Evolutionary conservation across 2,888 invertebrate genomes (phyloP).

Genomic region (Nezara viridula): DNA sequence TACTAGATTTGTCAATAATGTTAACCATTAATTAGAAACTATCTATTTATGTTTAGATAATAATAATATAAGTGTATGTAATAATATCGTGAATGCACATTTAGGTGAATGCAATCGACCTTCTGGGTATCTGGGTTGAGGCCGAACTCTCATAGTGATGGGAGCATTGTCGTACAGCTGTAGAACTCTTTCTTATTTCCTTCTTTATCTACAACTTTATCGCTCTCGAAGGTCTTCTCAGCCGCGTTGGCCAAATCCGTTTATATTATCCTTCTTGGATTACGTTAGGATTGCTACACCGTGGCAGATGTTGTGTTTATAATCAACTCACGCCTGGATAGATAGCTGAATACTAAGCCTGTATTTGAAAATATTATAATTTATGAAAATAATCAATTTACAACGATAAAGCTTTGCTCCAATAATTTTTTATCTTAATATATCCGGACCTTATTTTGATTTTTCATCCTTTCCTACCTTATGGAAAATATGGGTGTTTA

Average conservation of each 20-base stretch:
- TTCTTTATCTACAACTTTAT: constrained; percentile 35
- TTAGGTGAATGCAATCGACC: neutral
- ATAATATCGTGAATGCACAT: neutral
- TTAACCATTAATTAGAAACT: neutral
- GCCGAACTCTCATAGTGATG: neutral
- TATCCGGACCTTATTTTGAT: too few relatives aligned
- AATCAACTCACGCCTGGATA: neutral
- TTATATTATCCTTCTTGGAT: neutral
- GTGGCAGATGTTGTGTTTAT: neutral
- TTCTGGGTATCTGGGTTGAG: neutral
- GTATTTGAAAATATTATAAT: too few relatives aligned
- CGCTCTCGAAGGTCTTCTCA: neutral
- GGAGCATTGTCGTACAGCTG: neutral
- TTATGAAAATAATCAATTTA: too few relatives aligned
- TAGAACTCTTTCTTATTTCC: neutral
- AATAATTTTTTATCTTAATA: too few relatives aligned
- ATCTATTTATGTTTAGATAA: neutral
- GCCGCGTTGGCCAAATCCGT: neutral
- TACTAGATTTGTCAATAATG: neutral
- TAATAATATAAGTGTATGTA: neutral
- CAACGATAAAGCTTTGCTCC: too few relatives aligned
- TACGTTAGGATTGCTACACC: neutral
- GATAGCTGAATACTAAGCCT: too few relatives aligned
- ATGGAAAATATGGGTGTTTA: too few relatives aligned
- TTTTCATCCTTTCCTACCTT: too few relatives aligned